phyloP scores from a whole-genome alignment of 1,140 invertebrate species.

The Hydropsyche tenuis region DNA sequence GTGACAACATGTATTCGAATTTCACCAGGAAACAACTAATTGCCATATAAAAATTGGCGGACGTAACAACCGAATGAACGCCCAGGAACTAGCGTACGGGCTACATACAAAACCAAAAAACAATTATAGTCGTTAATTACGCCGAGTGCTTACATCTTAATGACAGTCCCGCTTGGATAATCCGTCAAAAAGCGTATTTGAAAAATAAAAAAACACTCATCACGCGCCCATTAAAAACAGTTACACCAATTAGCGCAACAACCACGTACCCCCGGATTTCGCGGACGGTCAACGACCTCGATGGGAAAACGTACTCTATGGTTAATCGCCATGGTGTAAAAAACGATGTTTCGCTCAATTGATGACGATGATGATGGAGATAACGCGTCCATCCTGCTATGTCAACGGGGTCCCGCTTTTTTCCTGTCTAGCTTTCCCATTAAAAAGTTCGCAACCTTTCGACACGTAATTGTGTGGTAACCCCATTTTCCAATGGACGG shows the following conservation, averaged over 20 bases:
- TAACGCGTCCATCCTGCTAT: background rate
- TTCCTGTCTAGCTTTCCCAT: slow-evolving; percentile 14
- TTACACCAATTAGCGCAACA: slow-evolving; percentile 32
- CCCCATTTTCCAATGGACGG: background rate
- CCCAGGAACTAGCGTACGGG: too few relatives aligned
- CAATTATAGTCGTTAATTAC: background rate
- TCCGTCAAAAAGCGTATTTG: background rate
- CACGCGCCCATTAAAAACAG: slow-evolving; percentile 32
- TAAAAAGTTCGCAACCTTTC: background rate
- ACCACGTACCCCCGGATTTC: background rate
- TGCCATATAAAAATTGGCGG: too few relatives aligned
- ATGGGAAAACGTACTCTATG: slow-evolving; percentile 8
- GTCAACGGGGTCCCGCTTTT: background rate
- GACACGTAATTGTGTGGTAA: too few relatives aligned
- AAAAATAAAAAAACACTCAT: slow-evolving; percentile 27
- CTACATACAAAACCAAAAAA: background rate
- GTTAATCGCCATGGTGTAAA: background rate
- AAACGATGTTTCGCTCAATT: background rate
- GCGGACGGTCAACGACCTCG: slow-evolving; percentile 6
- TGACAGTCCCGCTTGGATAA: background rate
- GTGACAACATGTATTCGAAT: too few relatives aligned
- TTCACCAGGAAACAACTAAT: too few relatives aligned
- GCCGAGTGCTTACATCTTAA: background rate
- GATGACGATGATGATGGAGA: background rate
- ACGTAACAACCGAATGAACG: too few relatives aligned